These are phyloP conservation scores for Hassar affinis DNA, from an alignment of 2,113 vertebrate species.

Conservation along the genomic window DNA sequence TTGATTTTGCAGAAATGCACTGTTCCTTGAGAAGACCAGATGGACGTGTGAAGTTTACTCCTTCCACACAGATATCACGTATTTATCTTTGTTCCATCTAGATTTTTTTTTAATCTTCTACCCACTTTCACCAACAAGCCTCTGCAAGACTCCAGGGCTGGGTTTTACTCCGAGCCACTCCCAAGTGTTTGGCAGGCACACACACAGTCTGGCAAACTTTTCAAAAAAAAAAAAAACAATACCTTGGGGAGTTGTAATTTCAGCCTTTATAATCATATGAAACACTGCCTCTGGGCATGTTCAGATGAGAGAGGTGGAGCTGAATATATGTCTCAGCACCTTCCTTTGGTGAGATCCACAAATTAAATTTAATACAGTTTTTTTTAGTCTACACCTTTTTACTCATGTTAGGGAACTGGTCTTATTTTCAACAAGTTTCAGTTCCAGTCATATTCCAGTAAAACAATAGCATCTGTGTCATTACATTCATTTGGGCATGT, in stretches of 20 bases:
- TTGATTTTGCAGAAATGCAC: neutral
- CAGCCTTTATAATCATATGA: constrained; percentile 46
- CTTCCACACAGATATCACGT: constrained; percentile 55
- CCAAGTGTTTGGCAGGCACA: constrained; percentile 66
- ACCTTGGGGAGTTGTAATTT: constrained; percentile 60
- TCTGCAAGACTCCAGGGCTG: constrained; percentile 61
- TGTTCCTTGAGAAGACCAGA: constrained; percentile 8
- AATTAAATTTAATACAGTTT: neutral
- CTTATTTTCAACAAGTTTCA: constrained; percentile 1
- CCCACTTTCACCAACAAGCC: constrained; percentile 67
- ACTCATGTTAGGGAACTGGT: neutral
- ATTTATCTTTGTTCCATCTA: constrained; percentile 54
- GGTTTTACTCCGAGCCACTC: constrained; percentile 69
- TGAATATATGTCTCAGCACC: constrained; percentile 37
- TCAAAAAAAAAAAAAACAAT: constrained; percentile 48
- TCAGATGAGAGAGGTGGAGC: constrained; percentile 37
- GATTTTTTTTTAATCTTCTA: constrained; percentile 57
- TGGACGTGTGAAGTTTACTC: constrained; percentile 42
- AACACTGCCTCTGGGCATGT: constrained; percentile 34
- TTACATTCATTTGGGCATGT: neutral
- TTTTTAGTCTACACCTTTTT: neutral
- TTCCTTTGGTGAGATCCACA: constrained; percentile 17
- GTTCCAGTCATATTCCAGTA: neutral
- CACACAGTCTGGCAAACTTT: constrained; percentile 45
- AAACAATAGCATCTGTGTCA: neutral